Evolutionary conservation across 2,113 vertebrate species (phyloP), one percentile per base, ranked within the genome.

Genomic region (Morone chrysops): DNA sequence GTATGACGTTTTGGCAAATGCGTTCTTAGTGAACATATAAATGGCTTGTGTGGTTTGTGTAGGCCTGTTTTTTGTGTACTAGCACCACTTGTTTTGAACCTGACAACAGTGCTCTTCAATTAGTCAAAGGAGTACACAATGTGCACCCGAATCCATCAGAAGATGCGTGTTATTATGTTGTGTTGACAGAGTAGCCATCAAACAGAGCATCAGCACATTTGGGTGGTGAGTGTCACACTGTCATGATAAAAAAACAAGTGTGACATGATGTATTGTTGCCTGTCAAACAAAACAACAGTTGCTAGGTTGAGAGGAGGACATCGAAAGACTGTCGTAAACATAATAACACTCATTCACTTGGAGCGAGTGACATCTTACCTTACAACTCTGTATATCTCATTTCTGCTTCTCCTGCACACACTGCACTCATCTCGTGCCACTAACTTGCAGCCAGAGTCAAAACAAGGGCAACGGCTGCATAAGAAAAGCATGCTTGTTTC

Each of bases 401-500:
- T 81, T 70, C 38, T 9, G 6, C 22, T 20, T 20, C 56, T 59
- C n/a, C 25, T 67, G 51, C 31, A 31, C 11, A 9, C 16, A 0
- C 51, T 61, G 20, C 56, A 51, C 62, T 56, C 40, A 60, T 84
- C 56, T 74, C 1, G 25, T 83, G 76, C 70, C 77, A 56, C 69
- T 51, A 20, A 63, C 70, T 63, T 80, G 22, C 57, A 88, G 70
- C 45, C 50, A 17, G 71, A 70, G 74, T 90, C 87, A 80, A 75
- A 88, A 76, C 78, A 78, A 84, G 85, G 84, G 40, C 88, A 84
- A 45, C 7, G 70, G 65, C 41, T 54, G 70, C 75, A 78, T 53
- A 38, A 69, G 71, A 80, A 81, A 86, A 75, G 80, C 86, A 65
- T 65, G 31, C 57, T 71, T 82, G 59, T 87, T 89, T 87, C 79